Evolutionary conservation across 2,113 vertebrate genomes (phyloP).

Genomic region (Xyrauchen texanus): DNA sequence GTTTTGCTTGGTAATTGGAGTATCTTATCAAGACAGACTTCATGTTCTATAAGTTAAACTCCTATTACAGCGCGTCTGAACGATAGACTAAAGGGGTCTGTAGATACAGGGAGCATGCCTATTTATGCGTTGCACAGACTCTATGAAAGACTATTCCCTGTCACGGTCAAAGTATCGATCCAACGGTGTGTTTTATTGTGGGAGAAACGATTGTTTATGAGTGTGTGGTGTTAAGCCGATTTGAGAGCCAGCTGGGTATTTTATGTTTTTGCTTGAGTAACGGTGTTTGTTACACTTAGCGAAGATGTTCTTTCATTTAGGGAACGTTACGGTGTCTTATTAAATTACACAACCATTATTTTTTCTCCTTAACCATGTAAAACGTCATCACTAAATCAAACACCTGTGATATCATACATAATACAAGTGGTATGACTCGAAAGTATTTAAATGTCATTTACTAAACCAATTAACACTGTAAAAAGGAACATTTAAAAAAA

Average conservation of each 20-base stretch:
- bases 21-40: slow-evolving; percentile 77
- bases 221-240: slow-evolving; percentile 68
- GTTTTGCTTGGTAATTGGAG: slow-evolving; percentile 72
- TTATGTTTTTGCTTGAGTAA: slow-evolving; percentile 61
- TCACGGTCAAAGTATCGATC: too few relatives aligned
- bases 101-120: not conserved
- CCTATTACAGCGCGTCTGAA: slow-evolving; percentile 26
- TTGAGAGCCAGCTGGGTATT: slow-evolving; percentile 75
- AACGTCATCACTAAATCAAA: not conserved
- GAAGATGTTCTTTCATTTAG: not conserved
- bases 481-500: too few relatives aligned
- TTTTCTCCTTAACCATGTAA: not conserved
- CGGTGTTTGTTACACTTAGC: slow-evolving; percentile 7
- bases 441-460: too few relatives aligned
- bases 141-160: too few relatives aligned
- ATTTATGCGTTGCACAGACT: not conserved
- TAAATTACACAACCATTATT: not conserved
- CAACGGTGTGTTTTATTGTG: too few relatives aligned
- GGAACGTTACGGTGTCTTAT: not conserved
- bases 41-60: slow-evolving; percentile 73
- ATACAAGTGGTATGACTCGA: too few relatives aligned
- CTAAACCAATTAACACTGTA: too few relatives aligned
- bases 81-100: slow-evolving; percentile 61
- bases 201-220: not conserved
- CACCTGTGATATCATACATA: too few relatives aligned